Conservation (phyloP, 2,888 invertebrate genomes). For the Polymixis flavicincta region DNA sequence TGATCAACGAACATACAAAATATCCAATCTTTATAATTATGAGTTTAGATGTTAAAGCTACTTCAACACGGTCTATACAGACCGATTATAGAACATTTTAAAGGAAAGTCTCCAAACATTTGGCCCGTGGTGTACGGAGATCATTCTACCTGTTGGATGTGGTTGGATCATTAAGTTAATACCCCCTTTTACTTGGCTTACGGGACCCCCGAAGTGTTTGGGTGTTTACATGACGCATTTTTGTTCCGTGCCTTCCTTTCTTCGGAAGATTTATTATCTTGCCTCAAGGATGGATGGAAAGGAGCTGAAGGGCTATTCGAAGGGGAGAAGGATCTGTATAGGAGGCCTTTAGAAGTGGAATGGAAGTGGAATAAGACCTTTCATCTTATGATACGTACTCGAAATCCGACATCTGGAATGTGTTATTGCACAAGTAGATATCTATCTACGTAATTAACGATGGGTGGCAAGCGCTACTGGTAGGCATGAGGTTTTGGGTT, state of each 20-base stretch:
- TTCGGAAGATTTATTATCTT: constrained; percentile 65
- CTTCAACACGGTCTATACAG: constrained; percentile 4
- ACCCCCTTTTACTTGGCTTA: constrained; percentile 66
- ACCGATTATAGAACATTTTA: constrained; percentile 20
- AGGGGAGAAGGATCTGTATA: constrained; percentile 29
- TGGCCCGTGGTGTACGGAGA: constrained; percentile 43
- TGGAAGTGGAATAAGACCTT: constrained; percentile 37
- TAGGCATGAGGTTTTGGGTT: no score
- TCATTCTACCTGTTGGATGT: constrained; percentile 74
- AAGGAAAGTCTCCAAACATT: constrained; percentile 51
- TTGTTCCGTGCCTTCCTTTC: constrained; percentile 54
- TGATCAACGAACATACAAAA: no score
- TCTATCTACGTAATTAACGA: not conserved
- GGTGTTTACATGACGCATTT: constrained; percentile 67
- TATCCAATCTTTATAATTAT: no score
- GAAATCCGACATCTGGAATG: constrained; percentile 12
- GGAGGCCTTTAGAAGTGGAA: constrained; percentile 28
- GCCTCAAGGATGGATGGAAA: constrained; percentile 52
- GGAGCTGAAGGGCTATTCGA: constrained; percentile 50
- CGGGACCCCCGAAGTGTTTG: constrained; percentile 56
- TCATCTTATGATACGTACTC: constrained; percentile 34
- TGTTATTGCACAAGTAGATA: not conserved
- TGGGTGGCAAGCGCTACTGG: no score
- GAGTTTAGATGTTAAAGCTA: not conserved
- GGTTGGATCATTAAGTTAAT: constrained; percentile 69